These are phyloP conservation scores for Nannobrachium achirus DNA, from an alignment of 2,113 vertebrate genomes.

Conservation along the genomic window DNA sequence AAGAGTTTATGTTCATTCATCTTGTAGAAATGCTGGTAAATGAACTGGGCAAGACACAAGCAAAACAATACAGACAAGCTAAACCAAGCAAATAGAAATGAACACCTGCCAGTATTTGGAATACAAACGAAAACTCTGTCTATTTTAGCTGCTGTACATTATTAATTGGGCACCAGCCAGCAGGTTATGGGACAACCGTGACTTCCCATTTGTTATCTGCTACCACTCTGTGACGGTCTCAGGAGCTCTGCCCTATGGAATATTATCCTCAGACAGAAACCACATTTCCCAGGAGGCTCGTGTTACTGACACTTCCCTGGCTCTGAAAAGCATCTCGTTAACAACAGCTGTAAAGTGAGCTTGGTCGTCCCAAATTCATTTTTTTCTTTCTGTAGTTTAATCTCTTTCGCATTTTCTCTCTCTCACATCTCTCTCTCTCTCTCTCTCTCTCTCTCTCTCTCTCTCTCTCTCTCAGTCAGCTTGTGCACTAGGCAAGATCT, in stretches of 20 bases:
- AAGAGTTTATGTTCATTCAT: no score
- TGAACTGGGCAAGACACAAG: no score
- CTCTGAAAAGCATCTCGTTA: conserved; percentile 68
- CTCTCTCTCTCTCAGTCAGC: conserved; percentile 27
- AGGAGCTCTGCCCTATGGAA: conserved; percentile 57
- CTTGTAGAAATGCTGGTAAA: no score
- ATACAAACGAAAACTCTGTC: conserved; percentile 13
- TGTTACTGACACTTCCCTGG: conserved; percentile 66
- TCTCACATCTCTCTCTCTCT: conserved; percentile 41
- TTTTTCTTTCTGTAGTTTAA: conserved; percentile 47
- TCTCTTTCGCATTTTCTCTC: conserved; percentile 34
- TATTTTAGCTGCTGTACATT: conserved; percentile 26
- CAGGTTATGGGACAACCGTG: conserved; percentile 38
- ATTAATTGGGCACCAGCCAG: conserved; percentile 52
- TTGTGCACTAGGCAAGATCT: conserved; percentile 35
- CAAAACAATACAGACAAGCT: not conserved
- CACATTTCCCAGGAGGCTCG: conserved; percentile 72
- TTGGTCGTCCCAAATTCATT: conserved; percentile 43
- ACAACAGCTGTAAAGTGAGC: conserved; percentile 65
- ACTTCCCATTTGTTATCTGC: conserved; percentile 41
- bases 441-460: conserved; percentile 34
- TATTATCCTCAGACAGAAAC: conserved; percentile 67
- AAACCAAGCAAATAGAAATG: not conserved
- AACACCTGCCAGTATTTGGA: not conserved
- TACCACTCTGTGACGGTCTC: conserved; percentile 40